phyloP scores from a whole-genome alignment of 2,113 vertebrate genomes.

The Rhinolophus sinicus region DNA sequence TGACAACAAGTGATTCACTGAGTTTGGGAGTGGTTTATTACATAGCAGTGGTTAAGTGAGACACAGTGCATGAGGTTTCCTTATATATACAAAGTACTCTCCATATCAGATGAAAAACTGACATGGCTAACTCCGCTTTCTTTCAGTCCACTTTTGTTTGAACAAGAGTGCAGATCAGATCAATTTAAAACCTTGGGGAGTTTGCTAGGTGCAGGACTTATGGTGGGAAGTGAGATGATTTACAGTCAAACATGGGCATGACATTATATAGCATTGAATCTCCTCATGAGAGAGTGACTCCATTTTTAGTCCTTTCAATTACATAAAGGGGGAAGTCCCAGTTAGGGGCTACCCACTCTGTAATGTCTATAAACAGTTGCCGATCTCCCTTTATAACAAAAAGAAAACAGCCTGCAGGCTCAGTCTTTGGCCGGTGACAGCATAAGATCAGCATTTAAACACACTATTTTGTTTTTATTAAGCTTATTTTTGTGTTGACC shows the following conservation, averaged over 20 bases:
- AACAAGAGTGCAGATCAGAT: neutral
- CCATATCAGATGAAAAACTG: neutral
- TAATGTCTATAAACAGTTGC: neutral
- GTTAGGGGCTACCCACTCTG: neutral
- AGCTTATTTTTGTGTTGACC: slow-evolving; percentile 3
- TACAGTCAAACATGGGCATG: neutral
- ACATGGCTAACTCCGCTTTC: neutral
- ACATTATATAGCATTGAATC: neutral
- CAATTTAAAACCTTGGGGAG: neutral
- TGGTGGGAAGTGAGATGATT: neutral
- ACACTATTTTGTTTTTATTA: neutral
- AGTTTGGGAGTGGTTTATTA: neutral
- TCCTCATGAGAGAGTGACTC: neutral
- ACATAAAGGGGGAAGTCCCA: neutral
- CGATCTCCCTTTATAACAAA: neutral
- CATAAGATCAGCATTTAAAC: neutral
- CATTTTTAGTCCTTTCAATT: neutral
- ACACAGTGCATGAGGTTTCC: neutral
- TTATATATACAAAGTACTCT: neutral
- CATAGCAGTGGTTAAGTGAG: neutral
- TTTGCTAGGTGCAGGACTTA: neutral
- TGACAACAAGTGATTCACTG: neutral
- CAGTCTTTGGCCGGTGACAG: neutral
- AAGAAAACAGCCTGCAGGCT: neutral
- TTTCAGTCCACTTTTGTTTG: neutral